phyloP scores from a whole-genome alignment of 1,140 invertebrate genomes.

The Orchesella cincta region DNA sequence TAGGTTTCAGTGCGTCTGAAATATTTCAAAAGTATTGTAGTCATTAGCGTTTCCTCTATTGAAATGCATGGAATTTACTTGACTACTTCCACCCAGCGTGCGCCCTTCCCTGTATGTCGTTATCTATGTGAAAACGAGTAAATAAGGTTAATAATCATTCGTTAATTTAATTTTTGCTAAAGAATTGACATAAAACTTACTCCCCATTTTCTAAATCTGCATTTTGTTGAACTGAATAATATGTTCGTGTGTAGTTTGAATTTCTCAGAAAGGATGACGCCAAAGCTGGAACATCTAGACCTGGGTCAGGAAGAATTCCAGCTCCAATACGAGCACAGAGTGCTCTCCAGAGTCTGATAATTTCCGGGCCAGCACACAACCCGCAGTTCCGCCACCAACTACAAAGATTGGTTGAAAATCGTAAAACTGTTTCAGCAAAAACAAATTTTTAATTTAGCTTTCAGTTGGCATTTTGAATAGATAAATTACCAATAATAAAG shows the following conservation, averaged over 20 bases:
- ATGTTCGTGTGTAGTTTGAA: not conserved
- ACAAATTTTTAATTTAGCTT: no score
- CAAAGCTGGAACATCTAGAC: slow-evolving; percentile 4
- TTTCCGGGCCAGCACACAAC: not conserved
- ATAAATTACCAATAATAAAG: no score
- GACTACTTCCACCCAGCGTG: slow-evolving; percentile 63
- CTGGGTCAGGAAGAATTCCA: not conserved
- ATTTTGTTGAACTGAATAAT: not conserved
- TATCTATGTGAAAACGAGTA: no score
- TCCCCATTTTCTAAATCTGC: not conserved
- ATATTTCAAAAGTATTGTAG: slow-evolving; percentile 62
- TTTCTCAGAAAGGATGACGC: not conserved
- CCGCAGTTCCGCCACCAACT: slow-evolving; percentile 1
- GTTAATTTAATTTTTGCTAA: no score
- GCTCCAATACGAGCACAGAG: not conserved
- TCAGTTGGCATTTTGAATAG: no score
- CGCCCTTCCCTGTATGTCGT: no score
- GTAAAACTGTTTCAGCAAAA: no score
- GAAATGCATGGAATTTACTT: slow-evolving; percentile 69
- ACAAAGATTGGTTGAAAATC: no score
- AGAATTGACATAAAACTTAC: not conserved
- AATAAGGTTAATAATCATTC: no score
- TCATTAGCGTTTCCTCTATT: slow-evolving; percentile 65
- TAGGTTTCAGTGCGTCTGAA: slow-evolving; percentile 80
- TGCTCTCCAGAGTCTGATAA: not conserved